Conservation (phyloP, 2,888 invertebrate genomes). For the Scaptomyza caliginosa region DNA sequence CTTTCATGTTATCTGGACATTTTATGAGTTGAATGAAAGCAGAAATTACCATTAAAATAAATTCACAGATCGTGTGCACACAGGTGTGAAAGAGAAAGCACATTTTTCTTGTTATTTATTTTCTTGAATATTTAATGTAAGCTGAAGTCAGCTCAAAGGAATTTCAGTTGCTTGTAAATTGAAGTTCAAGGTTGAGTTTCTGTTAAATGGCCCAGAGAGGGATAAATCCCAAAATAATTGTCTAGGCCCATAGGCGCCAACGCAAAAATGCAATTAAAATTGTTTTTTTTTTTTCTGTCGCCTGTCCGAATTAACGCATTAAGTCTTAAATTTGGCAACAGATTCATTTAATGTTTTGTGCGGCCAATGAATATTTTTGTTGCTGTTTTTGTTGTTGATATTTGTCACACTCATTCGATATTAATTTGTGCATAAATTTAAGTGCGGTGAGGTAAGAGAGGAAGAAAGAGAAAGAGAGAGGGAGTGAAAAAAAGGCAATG, state of each 20-base stretch:
- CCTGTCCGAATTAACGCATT: background rate
- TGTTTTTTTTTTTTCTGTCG: background rate
- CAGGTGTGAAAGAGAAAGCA: slow-evolving; percentile 54
- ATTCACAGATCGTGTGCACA: slow-evolving; percentile 42
- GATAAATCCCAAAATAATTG: slow-evolving; percentile 1
- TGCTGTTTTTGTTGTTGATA: slow-evolving; percentile 19
- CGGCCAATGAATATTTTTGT: slow-evolving; percentile 8
- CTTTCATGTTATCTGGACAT: slow-evolving; percentile 34
- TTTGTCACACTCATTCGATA: slow-evolving; percentile 49
- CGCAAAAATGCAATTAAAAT: slow-evolving; percentile 56
- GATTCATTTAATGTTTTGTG: slow-evolving; percentile 15
- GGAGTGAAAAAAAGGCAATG: background rate
- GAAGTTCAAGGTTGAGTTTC: slow-evolving; percentile 44
- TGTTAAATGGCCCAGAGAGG: slow-evolving; percentile 11
- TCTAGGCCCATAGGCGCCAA: slow-evolving; percentile 38
- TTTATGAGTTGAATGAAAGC: slow-evolving; percentile 35
- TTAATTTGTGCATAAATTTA: slow-evolving; percentile 12
- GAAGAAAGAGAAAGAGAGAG: background rate
- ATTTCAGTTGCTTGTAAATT: slow-evolving; percentile 39
- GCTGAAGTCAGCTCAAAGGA: slow-evolving; percentile 55
- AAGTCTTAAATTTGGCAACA: slow-evolving; percentile 5
- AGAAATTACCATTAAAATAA: slow-evolving; percentile 59
- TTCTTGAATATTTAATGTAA: background rate
- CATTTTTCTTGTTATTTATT: slow-evolving; percentile 1
- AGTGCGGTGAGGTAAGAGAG: background rate